Evolutionary conservation across 2,888 invertebrate species (phyloP), one percentile per base, ranked within the genome.

Genomic region (Nysson spinosus): DNA sequence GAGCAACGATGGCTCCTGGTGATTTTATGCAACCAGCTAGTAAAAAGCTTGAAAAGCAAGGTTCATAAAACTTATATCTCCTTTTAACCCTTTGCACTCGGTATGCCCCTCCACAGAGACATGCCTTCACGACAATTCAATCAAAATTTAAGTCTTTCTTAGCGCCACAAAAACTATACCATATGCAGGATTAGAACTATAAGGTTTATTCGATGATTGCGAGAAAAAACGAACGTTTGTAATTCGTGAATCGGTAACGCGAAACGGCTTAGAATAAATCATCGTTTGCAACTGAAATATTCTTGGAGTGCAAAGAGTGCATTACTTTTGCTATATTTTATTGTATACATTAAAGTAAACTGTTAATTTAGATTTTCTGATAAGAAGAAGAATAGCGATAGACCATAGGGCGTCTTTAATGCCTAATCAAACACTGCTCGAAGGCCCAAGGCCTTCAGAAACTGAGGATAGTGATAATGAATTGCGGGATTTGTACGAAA

Each of bases 401-500:
- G 51, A 40, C 4, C 57, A n/a, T n/a, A n/a, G 74, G 22, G 60
- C 51, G 2, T 68, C 73, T 9, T 47, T 65, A 1, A 12, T 54
- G 32, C 43, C 66, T 3, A 12, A 9, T 3, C 37, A 55, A 4
- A 5, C 50, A 5, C 5, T 11, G 7, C 3, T 50, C 1, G 74
- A 79, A 4, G 39, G 32, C 9, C 35, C 49, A 0, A 69, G 50
- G 42, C 69, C 63, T 44, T 1, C 16, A 0, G 76, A 77, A 6
- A 11, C 12, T 0, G 76, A 77, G 1, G 40, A 12, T 2, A 60
- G 63, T 1, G 71, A 76, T 5, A 26, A 47, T 5, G 80, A 82
- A 14, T 37, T 79, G 7, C 49, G 49, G 35, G 42, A 72, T 5
- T 43, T 76, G 19, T 82, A 81, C 3, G 69, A 82, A 28, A 67